Base-by-base conservation (phyloP, 1,140 invertebrate genomes). In the Drusus annulatus region DNA sequence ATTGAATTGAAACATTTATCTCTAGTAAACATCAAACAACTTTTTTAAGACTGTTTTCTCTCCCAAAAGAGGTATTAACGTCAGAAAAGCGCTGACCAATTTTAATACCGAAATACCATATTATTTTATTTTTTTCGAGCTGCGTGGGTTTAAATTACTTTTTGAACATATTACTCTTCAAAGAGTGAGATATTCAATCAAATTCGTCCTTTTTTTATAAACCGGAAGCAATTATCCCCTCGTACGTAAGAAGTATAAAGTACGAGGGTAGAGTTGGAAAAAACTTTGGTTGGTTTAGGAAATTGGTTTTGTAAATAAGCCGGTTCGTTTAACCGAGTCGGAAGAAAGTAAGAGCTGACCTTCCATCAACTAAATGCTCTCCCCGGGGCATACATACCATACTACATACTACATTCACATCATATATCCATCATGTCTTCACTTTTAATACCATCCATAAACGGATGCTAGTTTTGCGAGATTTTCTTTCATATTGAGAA, bases 291-390 rank as follows among this genome's bases (percentile, higher is more conserved):
- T 73, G 69, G 69, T 54, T 73, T 73, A 73, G 69, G 69, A 54
- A 73, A 73, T 73, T 73, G 69, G 45, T 73, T 73, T 73, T 73
- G 69, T 73, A 73, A 73, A 73, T 73, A 73, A 73, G 69, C 51
- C 54, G 51, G n/a, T 52, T 52, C 69, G 45, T 73, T 73, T 73
- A 73, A 73, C 69, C 69, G 19, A 73, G 69, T 73, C 51, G 54
- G 69, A 21, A 73, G 51, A 54, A 54, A 73, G 45, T 73, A 73
- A 23, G 36, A 16, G 69, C 69, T 73, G 69, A 73, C 69, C 69
- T 52, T 73, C 69, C 45, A 73, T 51, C 50, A 73, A 21, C 17
- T 7, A 54, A 13, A n/a, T 21, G 10, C 69, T 73, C 69, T 45
- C 51, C 69, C 51, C 0, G 50, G 51, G 36, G 36, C 36, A 45